These are phyloP conservation scores for Ostrea edulis DNA, from an alignment of 1,140 invertebrate genomes.

Conservation along the genomic window DNA sequence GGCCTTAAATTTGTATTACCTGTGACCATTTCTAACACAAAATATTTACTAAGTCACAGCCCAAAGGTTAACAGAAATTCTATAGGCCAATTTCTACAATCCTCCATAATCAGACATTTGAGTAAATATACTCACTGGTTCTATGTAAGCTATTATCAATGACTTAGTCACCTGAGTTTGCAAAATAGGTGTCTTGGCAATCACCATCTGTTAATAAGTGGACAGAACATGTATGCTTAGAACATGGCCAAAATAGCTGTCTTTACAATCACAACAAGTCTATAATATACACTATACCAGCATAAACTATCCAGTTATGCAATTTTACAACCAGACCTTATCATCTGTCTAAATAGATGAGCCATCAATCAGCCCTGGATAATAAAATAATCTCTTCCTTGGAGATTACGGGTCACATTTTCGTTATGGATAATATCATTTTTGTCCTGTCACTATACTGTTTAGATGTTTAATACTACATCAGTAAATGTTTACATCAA, in stretches of 20 bases:
- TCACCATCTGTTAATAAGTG: not conserved
- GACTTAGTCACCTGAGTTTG: not conserved
- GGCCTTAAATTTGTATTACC: constrained; percentile 1
- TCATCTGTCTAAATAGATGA: constrained; percentile 12
- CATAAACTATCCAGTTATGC: not conserved
- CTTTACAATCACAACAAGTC: not conserved
- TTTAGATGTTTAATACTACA: not conserved
- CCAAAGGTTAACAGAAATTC: not conserved
- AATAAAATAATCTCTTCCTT: not conserved
- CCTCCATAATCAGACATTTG: not conserved
- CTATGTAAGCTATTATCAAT: not conserved
- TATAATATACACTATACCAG: not conserved
- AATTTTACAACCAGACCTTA: constrained; percentile 11
- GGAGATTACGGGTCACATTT: not conserved
- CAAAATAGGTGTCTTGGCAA: not conserved
- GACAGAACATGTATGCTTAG: not conserved
- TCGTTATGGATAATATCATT: not conserved
- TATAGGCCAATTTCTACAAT: not conserved
- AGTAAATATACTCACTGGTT: constrained; percentile 10
- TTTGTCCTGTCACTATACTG: not conserved
- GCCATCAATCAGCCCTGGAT: not conserved
- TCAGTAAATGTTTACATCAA: too few species aligned
- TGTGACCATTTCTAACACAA: not conserved
- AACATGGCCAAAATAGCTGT: not conserved
- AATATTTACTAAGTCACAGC: constrained; percentile 11